phyloP scores from a whole-genome alignment of 2,113 vertebrate species.

The Plectropomus leopardus region DNA sequence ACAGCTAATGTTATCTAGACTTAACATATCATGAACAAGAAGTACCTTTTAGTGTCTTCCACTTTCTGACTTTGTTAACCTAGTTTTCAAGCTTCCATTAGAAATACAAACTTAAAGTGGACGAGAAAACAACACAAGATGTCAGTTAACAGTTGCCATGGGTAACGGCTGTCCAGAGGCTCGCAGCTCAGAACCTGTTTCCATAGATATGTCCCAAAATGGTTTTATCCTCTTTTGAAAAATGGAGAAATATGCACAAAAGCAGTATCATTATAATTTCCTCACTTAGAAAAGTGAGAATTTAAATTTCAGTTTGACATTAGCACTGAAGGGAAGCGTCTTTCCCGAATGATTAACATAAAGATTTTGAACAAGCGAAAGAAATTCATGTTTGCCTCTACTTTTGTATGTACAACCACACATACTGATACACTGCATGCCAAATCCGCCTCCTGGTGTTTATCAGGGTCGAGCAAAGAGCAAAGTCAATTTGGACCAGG shows the following conservation, averaged over 20 bases:
- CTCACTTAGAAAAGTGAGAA: not conserved
- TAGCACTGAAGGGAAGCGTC: not conserved
- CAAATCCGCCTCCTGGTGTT: constrained; percentile 20
- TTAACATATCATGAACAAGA: not conserved
- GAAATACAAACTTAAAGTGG: not conserved
- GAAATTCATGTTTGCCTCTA: not conserved
- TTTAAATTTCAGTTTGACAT: not conserved
- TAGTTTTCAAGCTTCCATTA: not conserved
- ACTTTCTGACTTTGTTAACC: not conserved
- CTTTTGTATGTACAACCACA: not conserved
- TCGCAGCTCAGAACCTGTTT: not conserved
- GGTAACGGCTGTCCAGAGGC: not conserved
- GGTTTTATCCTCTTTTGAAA: not conserved
- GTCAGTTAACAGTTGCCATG: not conserved
- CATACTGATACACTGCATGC: not conserved
- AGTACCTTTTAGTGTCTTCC: not conserved
- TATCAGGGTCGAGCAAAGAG: constrained; percentile 20
- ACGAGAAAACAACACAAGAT: not conserved
- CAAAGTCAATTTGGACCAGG: constrained; percentile 50
- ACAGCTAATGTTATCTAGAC: not conserved
- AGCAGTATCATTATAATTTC: not conserved
- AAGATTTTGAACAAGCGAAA: not conserved
- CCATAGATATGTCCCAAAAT: not conserved
- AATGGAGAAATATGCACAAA: not conserved
- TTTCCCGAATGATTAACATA: not conserved